Evolutionary conservation across 1,140 invertebrate genomes (phyloP), one percentile per base, ranked within the genome.

Genomic region (Yoshiicerus persimilis): DNA sequence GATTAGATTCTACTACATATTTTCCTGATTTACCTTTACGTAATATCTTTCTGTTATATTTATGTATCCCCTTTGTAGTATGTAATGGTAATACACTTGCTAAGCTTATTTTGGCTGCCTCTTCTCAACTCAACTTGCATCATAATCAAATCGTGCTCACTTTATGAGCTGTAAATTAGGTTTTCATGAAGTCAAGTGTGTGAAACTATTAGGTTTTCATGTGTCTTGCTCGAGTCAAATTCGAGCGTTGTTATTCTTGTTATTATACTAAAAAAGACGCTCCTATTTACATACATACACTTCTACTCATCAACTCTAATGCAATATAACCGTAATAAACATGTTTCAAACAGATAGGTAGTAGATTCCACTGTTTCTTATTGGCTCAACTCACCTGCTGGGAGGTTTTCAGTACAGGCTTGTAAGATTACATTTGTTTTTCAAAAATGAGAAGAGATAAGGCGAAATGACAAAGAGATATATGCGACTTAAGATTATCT

Each of bases 121-220:
- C 20, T 34, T 80, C 32, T 80, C 75, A 34, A 34, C 10, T n/a
- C 62, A 66, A 75, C 20, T 47, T 47, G 13, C 83, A 75, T 86
- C 62, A 36, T 86, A 86, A 86, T 86, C 86, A 86, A 86, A 86
- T 86, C 86, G 86, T 86, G 86, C 66, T 75, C 62, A 38, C 23
- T 64, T 84, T 66, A 86, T 66, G 62, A 23, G 20, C 86, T 86
- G 86, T 86, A 86, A 86, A 86, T 86, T 86, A 86, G 34, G 10
- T 75, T 86, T 86, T 86, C 86, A 86, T 86, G 64, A 77, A 86
- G 36, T 86, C 86, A 86, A 64, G 86, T 86, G 86, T 86, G 86
- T 86, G 86, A 84, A 84, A 47, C 83, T 56, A 84, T 84, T 84
- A 84, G 11, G 23, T 80, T 80, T 80, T 80, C 75, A 80, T 80